A percentile compares a stretch with the other conserved stretches of the same genome.
Evolutionary conservation across 2,113 vertebrate species (phyloP).

Genomic region (Lagopus muta): DNA sequence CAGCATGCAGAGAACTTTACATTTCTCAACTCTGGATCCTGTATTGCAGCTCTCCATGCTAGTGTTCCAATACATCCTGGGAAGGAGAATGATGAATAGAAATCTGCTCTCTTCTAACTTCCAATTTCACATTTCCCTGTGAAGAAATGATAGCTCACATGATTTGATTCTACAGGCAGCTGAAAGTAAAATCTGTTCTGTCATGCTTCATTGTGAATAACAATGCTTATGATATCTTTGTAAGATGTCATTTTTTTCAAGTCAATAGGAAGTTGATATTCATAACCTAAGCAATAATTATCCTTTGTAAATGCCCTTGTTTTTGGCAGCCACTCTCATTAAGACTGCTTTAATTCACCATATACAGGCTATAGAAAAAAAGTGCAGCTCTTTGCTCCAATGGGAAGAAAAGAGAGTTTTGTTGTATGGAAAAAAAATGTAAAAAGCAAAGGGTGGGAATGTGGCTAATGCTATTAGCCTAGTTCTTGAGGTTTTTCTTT

Average conservation of each 20-base stretch:
- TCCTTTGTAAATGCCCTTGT: constrained; percentile 53
- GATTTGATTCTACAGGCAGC: constrained; percentile 36
- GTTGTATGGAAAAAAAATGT: neutral
- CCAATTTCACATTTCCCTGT: neutral
- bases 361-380: constrained; percentile 21
- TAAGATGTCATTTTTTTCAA: constrained; percentile 48
- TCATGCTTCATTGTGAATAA: constrained; percentile 52
- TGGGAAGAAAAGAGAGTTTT: neutral
- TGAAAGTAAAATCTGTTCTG: constrained; percentile 41
- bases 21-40: neutral
- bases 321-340: constrained; percentile 57
- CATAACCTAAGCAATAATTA: constrained; percentile 66
- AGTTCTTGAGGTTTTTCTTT: neutral
- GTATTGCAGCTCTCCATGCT: neutral
- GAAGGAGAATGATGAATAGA: neutral
- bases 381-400: constrained; percentile 17
- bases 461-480: neutral
- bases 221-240: constrained; percentile 51
- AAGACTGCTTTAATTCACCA: constrained; percentile 39
- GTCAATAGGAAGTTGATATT: constrained; percentile 64
- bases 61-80: neutral
- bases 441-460: neutral
- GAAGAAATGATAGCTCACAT: neutral
- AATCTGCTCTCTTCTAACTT: constrained; percentile 34
- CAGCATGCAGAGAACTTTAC: neutral